phyloP scores from a whole-genome alignment of 2,797 vertebrate species.

The Sardinella longiceps region DNA sequence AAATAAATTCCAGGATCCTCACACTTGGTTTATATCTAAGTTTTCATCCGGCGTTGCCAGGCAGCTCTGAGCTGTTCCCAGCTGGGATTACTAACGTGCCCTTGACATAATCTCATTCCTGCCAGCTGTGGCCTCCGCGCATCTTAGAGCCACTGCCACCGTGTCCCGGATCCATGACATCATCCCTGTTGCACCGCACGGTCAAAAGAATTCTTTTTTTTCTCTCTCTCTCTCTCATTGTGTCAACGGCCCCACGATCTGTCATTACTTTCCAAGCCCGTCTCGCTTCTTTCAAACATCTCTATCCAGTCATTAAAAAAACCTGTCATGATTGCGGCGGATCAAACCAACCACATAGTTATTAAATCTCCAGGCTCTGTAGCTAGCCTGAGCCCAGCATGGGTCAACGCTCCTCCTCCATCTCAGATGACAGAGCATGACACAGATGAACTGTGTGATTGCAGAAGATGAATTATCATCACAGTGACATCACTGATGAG shows the following conservation, averaged over 20 bases:
- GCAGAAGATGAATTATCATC: background rate
- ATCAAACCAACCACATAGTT: background rate
- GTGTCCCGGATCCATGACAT: background rate
- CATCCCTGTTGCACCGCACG: background rate
- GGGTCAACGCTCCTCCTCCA: background rate
- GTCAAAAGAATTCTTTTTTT: background rate
- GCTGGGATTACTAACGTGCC: background rate
- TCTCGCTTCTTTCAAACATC: constrained; percentile 3
- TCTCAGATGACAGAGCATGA: background rate
- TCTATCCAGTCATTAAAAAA: background rate
- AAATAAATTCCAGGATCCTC: constrained; percentile 10
- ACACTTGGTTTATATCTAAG: constrained; percentile 3
- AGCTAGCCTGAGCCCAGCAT: background rate
- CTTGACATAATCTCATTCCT: constrained; percentile 18
- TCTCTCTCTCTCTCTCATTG: background rate
- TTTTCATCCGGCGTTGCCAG: background rate
- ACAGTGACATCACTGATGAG: background rate
- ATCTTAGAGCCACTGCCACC: background rate
- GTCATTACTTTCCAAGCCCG: background rate
- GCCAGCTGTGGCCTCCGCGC: background rate
- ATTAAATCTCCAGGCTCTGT: background rate
- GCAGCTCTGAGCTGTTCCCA: background rate
- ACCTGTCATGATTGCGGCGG: background rate
- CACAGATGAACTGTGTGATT: background rate
- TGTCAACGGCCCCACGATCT: background rate